phyloP scores from a whole-genome alignment of 2,888 invertebrate genomes.

The Endomychus coccineus region DNA sequence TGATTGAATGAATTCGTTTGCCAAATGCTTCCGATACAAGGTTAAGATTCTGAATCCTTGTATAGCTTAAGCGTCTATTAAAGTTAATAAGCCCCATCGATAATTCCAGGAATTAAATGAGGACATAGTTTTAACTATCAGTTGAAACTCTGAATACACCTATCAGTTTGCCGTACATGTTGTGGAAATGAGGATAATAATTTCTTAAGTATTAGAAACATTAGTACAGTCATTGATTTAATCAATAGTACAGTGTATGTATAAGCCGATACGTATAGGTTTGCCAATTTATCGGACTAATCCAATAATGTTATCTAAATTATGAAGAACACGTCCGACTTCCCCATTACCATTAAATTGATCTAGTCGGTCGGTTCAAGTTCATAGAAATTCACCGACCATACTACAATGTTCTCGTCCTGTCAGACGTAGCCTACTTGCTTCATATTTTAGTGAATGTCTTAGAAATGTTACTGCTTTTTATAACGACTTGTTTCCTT shows the following conservation, averaged over 20 bases:
- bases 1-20: too few relatives aligned
- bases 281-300: conserved; percentile 9
- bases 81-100: conserved; percentile 4
- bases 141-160: too few relatives aligned
- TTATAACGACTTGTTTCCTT: conserved; percentile 8
- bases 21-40: too few relatives aligned
- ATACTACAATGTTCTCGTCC: too few relatives aligned
- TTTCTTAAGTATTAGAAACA: conserved; percentile 11
- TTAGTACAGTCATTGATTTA: too few relatives aligned
- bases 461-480: conserved; percentile 7
- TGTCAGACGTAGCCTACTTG: background rate
- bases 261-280: conserved; percentile 11
- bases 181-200: conserved; percentile 9
- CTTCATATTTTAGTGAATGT: conserved; percentile 7
- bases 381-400: too few relatives aligned
- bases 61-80: too few relatives aligned
- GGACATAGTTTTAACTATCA: conserved; percentile 12
- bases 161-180: conserved; percentile 10
- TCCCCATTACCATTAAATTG: conserved; percentile 29
- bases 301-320: conserved; percentile 27
- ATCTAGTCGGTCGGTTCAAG: conserved; percentile 24
- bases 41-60: too few relatives aligned
- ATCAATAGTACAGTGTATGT: too few relatives aligned
- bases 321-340: conserved; percentile 30
- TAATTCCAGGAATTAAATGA: conserved; percentile 12